A percentile compares a stretch with the other conserved stretches of the same genome.
Conservation (phyloP, 2,797 vertebrate genomes). For the Acanthopagrus latus region DNA sequence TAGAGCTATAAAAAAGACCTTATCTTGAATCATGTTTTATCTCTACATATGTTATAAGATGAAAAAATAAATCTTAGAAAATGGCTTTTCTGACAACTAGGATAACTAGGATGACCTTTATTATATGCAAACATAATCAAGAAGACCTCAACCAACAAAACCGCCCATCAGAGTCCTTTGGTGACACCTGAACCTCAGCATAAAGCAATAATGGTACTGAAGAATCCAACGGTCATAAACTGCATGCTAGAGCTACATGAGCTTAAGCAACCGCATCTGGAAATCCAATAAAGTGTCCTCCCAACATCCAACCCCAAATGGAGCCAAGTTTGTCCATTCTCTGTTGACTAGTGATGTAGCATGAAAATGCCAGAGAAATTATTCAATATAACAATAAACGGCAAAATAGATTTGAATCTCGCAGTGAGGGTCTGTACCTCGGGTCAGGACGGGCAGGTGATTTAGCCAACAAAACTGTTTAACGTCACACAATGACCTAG, state of each 20-base stretch:
- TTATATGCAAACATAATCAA: neutral
- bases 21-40: neutral
- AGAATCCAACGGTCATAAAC: neutral
- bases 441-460: neutral
- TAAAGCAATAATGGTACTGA: neutral
- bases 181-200: neutral
- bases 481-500: neutral
- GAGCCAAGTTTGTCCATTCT: neutral
- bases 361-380: neutral
- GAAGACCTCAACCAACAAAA: neutral
- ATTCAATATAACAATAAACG: slow-evolving; percentile 6
- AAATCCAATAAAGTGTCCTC: too few relatives aligned
- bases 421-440: neutral
- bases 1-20: neutral
- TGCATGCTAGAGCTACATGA: neutral
- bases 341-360: neutral
- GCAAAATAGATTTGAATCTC: neutral
- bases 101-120: neutral
- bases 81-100: neutral
- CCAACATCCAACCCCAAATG: neutral
- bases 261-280: neutral
- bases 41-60: neutral
- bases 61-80: neutral
- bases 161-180: neutral
- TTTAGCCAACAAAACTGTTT: neutral